Evolutionary conservation across 2,888 invertebrate genomes (phyloP).

Genomic region (Allacma fusca): DNA sequence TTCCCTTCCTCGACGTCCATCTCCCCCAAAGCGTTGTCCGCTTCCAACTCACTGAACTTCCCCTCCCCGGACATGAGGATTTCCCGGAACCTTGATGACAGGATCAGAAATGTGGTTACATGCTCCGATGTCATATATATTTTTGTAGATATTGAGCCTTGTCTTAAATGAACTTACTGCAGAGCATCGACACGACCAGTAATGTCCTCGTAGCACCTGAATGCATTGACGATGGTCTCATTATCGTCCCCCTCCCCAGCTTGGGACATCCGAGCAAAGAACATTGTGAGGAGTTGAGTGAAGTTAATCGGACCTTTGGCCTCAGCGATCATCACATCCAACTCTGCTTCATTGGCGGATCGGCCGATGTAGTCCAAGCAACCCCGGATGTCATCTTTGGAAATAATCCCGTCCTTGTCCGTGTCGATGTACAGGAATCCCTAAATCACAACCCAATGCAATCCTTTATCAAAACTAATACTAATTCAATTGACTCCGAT

Average conservation of each 20-base stretch:
- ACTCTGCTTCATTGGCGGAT: constrained; percentile 62
- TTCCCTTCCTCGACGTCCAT: constrained; percentile 39
- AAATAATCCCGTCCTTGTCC: constrained; percentile 63
- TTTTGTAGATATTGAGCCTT: neutral
- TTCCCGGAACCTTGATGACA: constrained; percentile 37
- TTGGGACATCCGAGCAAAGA: constrained; percentile 62
- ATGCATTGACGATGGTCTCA: neutral
- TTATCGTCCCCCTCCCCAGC: constrained; percentile 18
- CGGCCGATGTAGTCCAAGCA: constrained; percentile 63
- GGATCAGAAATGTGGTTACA: too few relatives aligned
- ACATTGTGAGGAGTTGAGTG: constrained; percentile 64
- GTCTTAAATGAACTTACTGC: neutral
- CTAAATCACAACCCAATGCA: too few relatives aligned
- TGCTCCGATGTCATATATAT: too few relatives aligned
- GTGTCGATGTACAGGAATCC: constrained; percentile 64
- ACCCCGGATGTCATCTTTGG: constrained; percentile 61
- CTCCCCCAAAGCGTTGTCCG: constrained; percentile 27
- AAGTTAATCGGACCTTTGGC: constrained; percentile 64
- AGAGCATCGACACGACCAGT: neutral
- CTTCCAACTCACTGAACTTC: constrained; percentile 35
- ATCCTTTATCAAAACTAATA: constrained; percentile 8
- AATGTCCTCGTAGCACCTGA: neutral
- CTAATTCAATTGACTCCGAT: neutral
- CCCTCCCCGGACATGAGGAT: constrained; percentile 22
- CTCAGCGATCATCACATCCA: constrained; percentile 63